Evolutionary conservation across 2,888 invertebrate species (phyloP), one percentile per base, ranked within the genome.

Genomic region (Chrysolina oricalcia): DNA sequence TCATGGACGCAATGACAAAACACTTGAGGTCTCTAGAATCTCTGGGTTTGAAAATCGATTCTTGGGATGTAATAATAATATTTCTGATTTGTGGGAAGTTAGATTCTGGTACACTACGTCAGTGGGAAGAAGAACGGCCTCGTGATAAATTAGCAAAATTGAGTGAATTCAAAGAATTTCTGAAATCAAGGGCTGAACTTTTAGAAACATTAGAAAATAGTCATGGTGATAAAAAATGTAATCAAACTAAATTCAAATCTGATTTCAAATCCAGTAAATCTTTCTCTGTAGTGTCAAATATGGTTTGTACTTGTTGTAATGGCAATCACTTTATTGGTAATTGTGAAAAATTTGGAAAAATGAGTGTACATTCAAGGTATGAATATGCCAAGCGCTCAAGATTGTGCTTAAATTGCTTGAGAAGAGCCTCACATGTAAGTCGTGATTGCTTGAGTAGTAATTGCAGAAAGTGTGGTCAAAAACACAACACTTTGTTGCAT

Each of bases 11-110:
- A 1, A 50, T 77, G 46, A 46, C 56, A 19, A 74, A 74, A 71
- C 75, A 79, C 70, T 73, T 79, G n/a, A 73, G 67, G 2, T 62
- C 74, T 17, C 46, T 79, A 10, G 53, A 77, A 23, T 43, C 72
- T 41, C 46, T 79, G 17, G 77, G 77, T 15, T 69, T 75, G 56
- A 50, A 70, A 68, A 75, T 64, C 6, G 78, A 77, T 15, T 40
- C 62, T 11, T 79, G 79, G 75, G 75, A 79, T 73, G 69, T 75
- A 2, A 65, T 78, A 15, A 46, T 79, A n/a, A 79, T 79, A 48
- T 79, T 70, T 63, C 23, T 78, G 1, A 46, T 76, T 41, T 41
- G 68, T 48, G 67, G 56, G 15, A 79, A 79, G 35, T 63, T 63
- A 63, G 63, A 63, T 35, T 63, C 63, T 23, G 10, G 23, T 15